These are phyloP conservation scores for Leptinotarsa haldemani DNA, from an alignment of 2,888 invertebrate species.

Conservation along the genomic window DNA sequence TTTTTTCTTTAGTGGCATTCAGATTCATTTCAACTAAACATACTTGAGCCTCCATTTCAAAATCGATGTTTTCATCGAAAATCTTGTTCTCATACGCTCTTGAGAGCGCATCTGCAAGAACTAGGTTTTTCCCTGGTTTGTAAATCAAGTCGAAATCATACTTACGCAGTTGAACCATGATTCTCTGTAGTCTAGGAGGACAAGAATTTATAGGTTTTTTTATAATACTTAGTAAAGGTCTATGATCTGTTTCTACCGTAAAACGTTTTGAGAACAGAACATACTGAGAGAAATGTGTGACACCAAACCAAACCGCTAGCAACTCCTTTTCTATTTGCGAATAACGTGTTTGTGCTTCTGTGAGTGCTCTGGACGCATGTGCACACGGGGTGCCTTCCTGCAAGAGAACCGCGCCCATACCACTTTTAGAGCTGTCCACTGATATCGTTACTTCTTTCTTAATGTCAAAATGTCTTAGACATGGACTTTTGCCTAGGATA, in stretches of 20 bases:
- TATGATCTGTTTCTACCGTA: constrained; percentile 45
- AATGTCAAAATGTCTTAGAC: constrained; percentile 46
- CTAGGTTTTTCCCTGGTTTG: constrained; percentile 37
- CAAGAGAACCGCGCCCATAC: constrained; percentile 39
- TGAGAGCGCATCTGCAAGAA: constrained; percentile 39
- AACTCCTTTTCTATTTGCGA: constrained; percentile 41
- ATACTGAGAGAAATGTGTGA: constrained; percentile 30
- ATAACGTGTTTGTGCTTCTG: constrained; percentile 32
- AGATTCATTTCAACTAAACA: constrained; percentile 33
- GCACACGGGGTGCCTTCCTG: constrained; percentile 51
- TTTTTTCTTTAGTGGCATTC: constrained; percentile 32
- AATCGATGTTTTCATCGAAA: constrained; percentile 29
- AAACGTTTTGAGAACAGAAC: constrained; percentile 42
- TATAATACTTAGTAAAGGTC: constrained; percentile 37
- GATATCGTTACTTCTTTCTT: constrained; percentile 37
- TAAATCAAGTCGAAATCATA: constrained; percentile 38
- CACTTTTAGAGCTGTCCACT: constrained; percentile 45
- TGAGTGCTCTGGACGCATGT: constrained; percentile 33
- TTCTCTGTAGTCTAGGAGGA: constrained; percentile 37
- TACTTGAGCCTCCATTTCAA: constrained; percentile 27
- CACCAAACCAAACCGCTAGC: constrained; percentile 49
- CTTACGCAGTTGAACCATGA: constrained; percentile 34
- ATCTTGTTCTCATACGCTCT: constrained; percentile 33
- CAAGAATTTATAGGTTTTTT: constrained; percentile 34
- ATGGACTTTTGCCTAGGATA: constrained; percentile 47